A percentile compares a stretch with the other conserved stretches of the same genome.
Conservation (phyloP, 2,888 invertebrate genomes). For the Dicranocentrus wangi region DNA sequence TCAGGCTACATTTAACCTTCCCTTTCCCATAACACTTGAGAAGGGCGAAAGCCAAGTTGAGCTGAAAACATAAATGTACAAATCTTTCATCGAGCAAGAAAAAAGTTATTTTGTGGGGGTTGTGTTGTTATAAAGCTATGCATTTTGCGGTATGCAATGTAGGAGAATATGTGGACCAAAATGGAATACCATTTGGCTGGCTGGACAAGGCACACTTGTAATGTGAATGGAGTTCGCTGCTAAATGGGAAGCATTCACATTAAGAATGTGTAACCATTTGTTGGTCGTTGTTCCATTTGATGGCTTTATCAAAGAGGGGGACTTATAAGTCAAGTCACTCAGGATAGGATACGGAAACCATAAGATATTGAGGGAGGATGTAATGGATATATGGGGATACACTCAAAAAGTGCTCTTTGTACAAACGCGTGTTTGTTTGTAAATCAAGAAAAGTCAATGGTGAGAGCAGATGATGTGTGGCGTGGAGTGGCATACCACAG, state of each 20-base stretch:
- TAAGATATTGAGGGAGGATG: constrained; percentile 44
- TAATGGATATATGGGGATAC: constrained; percentile 25
- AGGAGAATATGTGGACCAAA: constrained; percentile 17
- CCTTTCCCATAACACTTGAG: constrained; percentile 43
- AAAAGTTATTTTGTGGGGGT: not conserved
- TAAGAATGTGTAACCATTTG: constrained; percentile 35
- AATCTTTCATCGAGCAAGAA: constrained; percentile 3
- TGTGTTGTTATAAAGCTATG: constrained; percentile 6
- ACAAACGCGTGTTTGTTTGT: constrained; percentile 16
- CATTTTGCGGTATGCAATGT: constrained; percentile 22
- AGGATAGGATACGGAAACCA: constrained; percentile 7
- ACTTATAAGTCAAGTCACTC: not conserved
- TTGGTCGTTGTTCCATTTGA: constrained; percentile 47
- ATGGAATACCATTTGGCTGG: not conserved
- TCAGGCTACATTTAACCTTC: constrained; percentile 60
- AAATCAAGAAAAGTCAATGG: constrained; percentile 3
- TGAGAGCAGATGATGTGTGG: constrained; percentile 12
- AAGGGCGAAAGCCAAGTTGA: constrained; percentile 18
- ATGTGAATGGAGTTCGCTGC: constrained; percentile 30
- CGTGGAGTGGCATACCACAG: not conserved
- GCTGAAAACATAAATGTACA: constrained; percentile 15
- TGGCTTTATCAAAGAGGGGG: constrained; percentile 49
- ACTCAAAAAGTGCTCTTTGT: not conserved
- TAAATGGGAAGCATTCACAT: not conserved
- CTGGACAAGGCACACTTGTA: constrained; percentile 33